These are phyloP conservation scores for Spea multiplicata DNA, from an alignment of 2,113 vertebrate species.

Conservation along the genomic window DNA sequence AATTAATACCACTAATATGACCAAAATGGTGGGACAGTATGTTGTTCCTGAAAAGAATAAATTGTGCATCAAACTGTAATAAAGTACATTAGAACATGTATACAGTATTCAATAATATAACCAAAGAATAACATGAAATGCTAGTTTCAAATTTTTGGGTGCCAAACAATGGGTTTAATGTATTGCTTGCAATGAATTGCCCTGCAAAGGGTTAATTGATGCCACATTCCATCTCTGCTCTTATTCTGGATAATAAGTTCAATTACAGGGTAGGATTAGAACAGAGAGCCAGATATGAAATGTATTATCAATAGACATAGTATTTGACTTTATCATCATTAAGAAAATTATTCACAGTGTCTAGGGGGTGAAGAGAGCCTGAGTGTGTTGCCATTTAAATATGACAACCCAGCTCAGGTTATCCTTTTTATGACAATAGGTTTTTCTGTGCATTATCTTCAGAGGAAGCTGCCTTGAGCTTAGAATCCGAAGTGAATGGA, in stretches of 20 bases:
- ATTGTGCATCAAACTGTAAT: too few species aligned
- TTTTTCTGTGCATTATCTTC: slow-evolving; percentile 99
- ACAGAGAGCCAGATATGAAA: slow-evolving; percentile 49
- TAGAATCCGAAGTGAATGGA: slow-evolving; percentile 95
- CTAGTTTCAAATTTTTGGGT: neutral
- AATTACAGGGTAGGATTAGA: slow-evolving; percentile 67
- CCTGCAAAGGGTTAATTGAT: slow-evolving; percentile 53
- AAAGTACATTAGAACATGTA: too few species aligned
- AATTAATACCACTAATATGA: too few species aligned
- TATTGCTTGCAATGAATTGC: neutral
- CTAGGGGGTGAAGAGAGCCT: slow-evolving; percentile 70
- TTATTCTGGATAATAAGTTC: slow-evolving; percentile 66
- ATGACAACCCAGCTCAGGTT: slow-evolving; percentile 74
- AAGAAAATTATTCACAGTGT: slow-evolving; percentile 66
- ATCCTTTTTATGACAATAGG: slow-evolving; percentile 87
- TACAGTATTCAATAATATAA: too few species aligned
- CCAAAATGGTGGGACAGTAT: too few species aligned
- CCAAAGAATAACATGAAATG: too few species aligned
- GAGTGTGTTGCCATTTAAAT: slow-evolving; percentile 76
- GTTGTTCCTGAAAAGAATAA: too few species aligned
- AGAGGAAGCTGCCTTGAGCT: slow-evolving; percentile 91
- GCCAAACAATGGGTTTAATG: neutral
- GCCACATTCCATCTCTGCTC: slow-evolving; percentile 56
- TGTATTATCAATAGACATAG: slow-evolving; percentile 63
- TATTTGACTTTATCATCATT: slow-evolving; percentile 69